Evolutionary conservation across 1,140 invertebrate species (phyloP).

Genomic region (Zaprionus gabonicus): DNA sequence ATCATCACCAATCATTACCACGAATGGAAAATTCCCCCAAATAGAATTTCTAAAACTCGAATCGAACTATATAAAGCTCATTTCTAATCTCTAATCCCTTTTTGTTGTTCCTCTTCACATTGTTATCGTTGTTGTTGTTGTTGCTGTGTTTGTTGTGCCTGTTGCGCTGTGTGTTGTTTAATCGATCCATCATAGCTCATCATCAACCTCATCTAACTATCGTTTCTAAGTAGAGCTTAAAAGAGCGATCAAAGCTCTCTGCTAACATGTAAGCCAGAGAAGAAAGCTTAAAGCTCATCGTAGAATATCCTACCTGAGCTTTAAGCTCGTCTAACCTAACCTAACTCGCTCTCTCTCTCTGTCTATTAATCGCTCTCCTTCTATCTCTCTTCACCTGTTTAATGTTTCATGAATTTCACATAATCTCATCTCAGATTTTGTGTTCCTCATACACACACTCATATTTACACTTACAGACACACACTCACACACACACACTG

Average conservation of each 20-base stretch:
- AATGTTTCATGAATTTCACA: conserved; percentile 2
- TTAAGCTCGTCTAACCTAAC: conserved; percentile 1
- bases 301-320: not conserved
- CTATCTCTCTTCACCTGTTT: conserved; percentile 1
- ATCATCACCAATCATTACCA: conserved; percentile 28
- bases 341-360: conserved; percentile 1
- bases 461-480: not conserved
- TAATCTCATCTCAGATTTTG: conserved; percentile 11
- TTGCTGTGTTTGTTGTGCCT: not conserved
- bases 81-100: conserved; percentile 9
- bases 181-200: not conserved
- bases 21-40: not conserved
- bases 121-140: conserved; percentile 17
- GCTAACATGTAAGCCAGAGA: not conserved
- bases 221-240: too few relatives aligned
- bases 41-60: conserved; percentile 6
- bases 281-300: not conserved
- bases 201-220: not conserved
- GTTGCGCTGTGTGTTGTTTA: conserved; percentile 1
- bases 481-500: not conserved
- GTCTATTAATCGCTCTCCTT: not conserved
- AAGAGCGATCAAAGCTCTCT: not conserved
- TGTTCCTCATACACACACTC: conserved; percentile 20
- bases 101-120: conserved; percentile 14
- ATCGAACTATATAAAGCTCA: conserved; percentile 3